Evolutionary conservation across 64 coral and sea anemone species (phyloP).

Genomic region (Dendronephthya gigantea): DNA sequence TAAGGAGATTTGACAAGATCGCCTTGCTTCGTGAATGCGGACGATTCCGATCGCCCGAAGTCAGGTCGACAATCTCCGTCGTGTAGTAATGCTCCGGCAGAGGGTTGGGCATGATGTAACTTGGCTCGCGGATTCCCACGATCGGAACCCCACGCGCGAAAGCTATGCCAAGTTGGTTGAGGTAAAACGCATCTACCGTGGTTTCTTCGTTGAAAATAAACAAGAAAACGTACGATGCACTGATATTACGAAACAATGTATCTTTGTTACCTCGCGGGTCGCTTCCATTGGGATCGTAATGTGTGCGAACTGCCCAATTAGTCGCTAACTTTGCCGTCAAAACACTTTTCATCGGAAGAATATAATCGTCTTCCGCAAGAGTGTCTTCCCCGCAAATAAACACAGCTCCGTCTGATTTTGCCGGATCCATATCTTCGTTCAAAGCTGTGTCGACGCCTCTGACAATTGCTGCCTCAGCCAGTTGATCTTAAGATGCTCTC

Average conservation of each 20-base stretch:
- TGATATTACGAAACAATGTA: constrained; percentile 60
- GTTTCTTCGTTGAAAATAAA: constrained; percentile 90
- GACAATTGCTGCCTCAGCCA: too few relatives aligned
- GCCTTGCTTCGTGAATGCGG: constrained; percentile 30
- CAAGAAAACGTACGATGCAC: constrained; percentile 56
- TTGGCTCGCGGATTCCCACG: constrained; percentile 64
- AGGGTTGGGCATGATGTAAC: constrained; percentile 82
- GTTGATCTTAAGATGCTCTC: too few relatives aligned
- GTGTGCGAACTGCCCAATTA: constrained; percentile 54
- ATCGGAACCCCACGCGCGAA: constrained; percentile 71
- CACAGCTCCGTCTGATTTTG: neutral
- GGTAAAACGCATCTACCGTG: constrained; percentile 58
- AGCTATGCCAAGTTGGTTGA: constrained; percentile 88
- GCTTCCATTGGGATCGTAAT: constrained; percentile 38
- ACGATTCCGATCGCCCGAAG: constrained; percentile 9
- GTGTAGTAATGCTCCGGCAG: constrained; percentile 82
- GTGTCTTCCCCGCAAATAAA: neutral
- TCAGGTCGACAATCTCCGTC: constrained; percentile 72
- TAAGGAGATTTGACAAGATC: constrained; percentile 54
- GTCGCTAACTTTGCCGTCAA: constrained; percentile 29
- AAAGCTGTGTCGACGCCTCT: neutral
- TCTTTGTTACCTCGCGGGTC: constrained; percentile 40
- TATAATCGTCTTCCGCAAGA: neutral
- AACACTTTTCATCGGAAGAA: neutral
- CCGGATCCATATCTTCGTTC: neutral